Percentiles rank a stretch among this genome's conserved stretches.
These are phyloP conservation scores for Dilophus febrilis DNA, from an alignment of 2,888 invertebrate species.

Conservation along the genomic window DNA sequence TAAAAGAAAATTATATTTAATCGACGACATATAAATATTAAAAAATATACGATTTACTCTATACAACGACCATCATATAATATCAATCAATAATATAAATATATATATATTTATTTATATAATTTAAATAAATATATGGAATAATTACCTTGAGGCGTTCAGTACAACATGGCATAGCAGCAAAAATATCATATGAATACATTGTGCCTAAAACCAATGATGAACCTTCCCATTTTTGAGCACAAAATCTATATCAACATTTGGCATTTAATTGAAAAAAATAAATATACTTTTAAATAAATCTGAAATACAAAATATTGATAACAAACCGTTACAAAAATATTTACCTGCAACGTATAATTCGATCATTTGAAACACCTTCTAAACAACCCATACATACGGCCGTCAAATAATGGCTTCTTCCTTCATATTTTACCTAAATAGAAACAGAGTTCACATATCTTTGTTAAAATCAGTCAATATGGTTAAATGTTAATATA, in stretches of 20 bases:
- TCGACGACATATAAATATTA: too few relatives aligned
- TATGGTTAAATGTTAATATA: too few relatives aligned
- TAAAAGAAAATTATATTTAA: too few relatives aligned
- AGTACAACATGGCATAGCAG: conserved; percentile 89
- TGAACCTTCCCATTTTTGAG: conserved; percentile 80
- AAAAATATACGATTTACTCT: too few relatives aligned
- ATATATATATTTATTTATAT: too few relatives aligned
- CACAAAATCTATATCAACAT: conserved; percentile 54
- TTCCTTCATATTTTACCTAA: conserved; percentile 81
- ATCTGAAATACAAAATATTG: not conserved
- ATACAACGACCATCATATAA: too few relatives aligned
- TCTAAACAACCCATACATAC: conserved; percentile 92
- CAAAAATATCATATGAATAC: conserved; percentile 97
- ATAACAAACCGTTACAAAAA: not conserved
- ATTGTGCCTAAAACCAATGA: conserved; percentile 89
- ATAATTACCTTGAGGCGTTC: conserved; percentile 69
- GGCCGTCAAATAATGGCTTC: conserved; percentile 77
- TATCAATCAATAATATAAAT: too few relatives aligned
- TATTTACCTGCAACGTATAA: conserved; percentile 52
- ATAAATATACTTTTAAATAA: not conserved
- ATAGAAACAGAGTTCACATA: too few relatives aligned
- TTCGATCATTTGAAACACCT: conserved; percentile 56
- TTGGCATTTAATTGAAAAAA: too few relatives aligned
- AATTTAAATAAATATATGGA: too few relatives aligned
- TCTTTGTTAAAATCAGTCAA: too few relatives aligned